Evolutionary conservation across 2,797 vertebrate genomes (phyloP).

Genomic region (Melanotaenia nigrans): DNA sequence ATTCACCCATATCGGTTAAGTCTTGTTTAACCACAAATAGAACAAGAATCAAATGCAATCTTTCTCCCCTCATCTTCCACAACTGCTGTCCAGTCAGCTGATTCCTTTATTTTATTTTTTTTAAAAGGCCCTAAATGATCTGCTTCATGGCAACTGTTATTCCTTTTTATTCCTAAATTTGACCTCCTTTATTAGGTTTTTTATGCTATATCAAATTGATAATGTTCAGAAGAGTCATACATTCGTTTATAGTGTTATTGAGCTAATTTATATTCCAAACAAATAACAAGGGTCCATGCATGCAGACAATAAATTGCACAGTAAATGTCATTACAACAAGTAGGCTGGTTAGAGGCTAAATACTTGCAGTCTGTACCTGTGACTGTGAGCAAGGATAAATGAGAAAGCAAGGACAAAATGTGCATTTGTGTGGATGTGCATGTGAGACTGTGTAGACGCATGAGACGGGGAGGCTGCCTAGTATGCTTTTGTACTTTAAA

Average conservation of each 20-base stretch:
- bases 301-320: constrained; percentile 13
- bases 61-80: constrained; percentile 2
- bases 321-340: constrained; percentile 41
- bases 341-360: constrained; percentile 50
- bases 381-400: constrained; percentile 70
- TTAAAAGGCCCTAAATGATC: constrained; percentile 31
- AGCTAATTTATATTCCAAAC: constrained; percentile 38
- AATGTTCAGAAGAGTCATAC: constrained; percentile 11
- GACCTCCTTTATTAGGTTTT: background rate
- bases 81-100: constrained; percentile 56
- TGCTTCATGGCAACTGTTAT: background rate
- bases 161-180: background rate
- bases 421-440: constrained; percentile 61
- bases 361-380: constrained; percentile 48
- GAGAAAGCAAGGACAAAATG: constrained; percentile 75
- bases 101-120: constrained; percentile 21
- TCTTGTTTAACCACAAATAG: constrained; percentile 78
- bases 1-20: constrained; percentile 64
- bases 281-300: constrained; percentile 26
- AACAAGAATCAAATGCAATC: constrained; percentile 36
- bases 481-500: constrained; percentile 86
- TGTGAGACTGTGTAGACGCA: constrained; percentile 69
- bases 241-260: constrained; percentile 26
- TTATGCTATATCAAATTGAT: background rate
- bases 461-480: constrained; percentile 76